A percentile compares a stretch with the other conserved stretches of the same genome.
phyloP scores from a whole-genome alignment of 2,888 invertebrate genomes.

The Leucophenga maculata region DNA sequence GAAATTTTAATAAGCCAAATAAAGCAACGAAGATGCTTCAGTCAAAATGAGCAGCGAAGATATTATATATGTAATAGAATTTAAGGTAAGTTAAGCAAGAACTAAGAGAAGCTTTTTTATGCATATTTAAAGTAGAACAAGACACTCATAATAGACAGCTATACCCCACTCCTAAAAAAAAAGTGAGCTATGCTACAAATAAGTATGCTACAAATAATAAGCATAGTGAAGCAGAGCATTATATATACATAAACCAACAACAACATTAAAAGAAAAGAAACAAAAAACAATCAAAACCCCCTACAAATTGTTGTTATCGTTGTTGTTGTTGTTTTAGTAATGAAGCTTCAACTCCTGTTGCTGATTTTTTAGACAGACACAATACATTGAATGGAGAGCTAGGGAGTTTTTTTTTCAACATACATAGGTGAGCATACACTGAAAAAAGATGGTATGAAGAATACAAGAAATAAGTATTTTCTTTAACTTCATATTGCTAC shows the following conservation, averaged over 20 bases:
- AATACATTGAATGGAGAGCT: neutral
- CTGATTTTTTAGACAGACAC: neutral
- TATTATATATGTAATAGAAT: neutral
- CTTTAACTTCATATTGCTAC: too few relatives aligned
- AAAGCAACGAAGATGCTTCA: constrained; percentile 23
- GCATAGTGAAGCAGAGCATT: constrained; percentile 57
- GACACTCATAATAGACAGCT: neutral
- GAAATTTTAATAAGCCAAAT: constrained; percentile 26
- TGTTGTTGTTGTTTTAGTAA: constrained; percentile 9
- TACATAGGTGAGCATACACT: too few relatives aligned
- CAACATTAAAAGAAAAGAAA: neutral
- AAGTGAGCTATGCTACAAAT: constrained; percentile 39
- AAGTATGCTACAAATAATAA: constrained; percentile 65
- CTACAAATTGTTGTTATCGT: constrained; percentile 15
- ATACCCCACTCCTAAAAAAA: constrained; percentile 30
- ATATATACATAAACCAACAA: neutral
- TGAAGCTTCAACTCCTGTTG: neutral
- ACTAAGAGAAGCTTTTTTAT: constrained; percentile 21
- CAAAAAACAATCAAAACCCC: neutral
- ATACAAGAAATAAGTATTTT: too few relatives aligned
- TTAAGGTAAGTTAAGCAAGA: neutral
- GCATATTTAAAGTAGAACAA: constrained; percentile 17
- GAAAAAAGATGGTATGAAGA: too few relatives aligned
- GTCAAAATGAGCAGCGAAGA: neutral
- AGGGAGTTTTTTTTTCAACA: too few relatives aligned